Percentiles rank a stretch among this genome's conserved stretches.
Evolutionary conservation across 1,140 invertebrate genomes (phyloP).

Genomic region (Xylocopa sonorina): DNA sequence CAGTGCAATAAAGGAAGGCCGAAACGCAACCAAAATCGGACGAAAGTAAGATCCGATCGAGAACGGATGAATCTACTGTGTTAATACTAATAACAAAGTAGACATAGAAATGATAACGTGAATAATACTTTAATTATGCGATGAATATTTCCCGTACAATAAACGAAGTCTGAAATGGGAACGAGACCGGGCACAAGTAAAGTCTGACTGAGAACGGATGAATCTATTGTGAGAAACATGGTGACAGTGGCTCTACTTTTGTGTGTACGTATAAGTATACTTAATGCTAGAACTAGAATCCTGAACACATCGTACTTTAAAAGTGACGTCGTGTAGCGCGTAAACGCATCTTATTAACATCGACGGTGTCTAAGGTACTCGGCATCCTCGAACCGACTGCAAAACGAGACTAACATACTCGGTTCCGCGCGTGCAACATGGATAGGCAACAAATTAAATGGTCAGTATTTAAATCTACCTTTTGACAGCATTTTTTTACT

Average conservation of each 20-base stretch:
- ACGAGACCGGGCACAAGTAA: background rate
- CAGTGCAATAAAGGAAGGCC: too few relatives aligned
- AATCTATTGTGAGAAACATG: conserved; percentile 15
- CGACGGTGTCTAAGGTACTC: conserved; percentile 54
- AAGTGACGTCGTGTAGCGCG: conserved; percentile 51
- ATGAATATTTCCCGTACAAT: too few relatives aligned
- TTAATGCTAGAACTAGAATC: conserved; percentile 65
- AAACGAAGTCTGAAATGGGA: too few relatives aligned
- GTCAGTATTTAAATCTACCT: too few relatives aligned
- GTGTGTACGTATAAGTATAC: conserved; percentile 47
- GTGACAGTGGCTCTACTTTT: conserved; percentile 38
- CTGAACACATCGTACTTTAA: conserved; percentile 68
- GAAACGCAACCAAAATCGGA: background rate
- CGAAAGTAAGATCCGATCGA: background rate
- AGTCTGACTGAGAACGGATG: background rate
- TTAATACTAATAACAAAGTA: too few relatives aligned
- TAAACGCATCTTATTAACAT: conserved; percentile 66
- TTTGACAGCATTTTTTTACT: too few relatives aligned
- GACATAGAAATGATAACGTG: too few relatives aligned
- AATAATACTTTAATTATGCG: too few relatives aligned
- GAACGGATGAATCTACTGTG: conserved; percentile 5
- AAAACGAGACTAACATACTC: conserved; percentile 10
- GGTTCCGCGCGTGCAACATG: background rate
- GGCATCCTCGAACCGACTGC: conserved; percentile 9
- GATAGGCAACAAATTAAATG: too few relatives aligned